phyloP scores from a whole-genome alignment of 2,888 invertebrate species.

The Theodoxus fluviatilis region DNA sequence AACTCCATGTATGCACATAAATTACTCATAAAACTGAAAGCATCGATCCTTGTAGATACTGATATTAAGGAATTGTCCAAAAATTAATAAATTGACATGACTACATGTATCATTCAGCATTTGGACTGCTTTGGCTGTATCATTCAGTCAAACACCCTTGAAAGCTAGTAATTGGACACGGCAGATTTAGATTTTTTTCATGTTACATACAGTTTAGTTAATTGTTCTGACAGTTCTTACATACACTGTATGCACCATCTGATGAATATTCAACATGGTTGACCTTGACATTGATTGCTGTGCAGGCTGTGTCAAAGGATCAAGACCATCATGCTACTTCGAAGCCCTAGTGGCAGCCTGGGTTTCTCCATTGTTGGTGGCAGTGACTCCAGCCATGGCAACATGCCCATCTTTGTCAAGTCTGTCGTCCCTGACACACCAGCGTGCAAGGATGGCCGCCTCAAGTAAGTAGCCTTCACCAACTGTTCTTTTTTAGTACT shows the following conservation, averaged over 20 bases:
- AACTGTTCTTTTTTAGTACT: neutral
- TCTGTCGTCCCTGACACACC: conserved; percentile 67
- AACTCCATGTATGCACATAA: too few species aligned
- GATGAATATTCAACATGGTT: too few species aligned
- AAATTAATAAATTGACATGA: too few species aligned
- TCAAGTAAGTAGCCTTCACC: conserved; percentile 47
- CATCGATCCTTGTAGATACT: too few species aligned
- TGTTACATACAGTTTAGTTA: neutral
- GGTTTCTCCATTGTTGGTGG: conserved; percentile 69
- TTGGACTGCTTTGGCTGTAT: too few species aligned
- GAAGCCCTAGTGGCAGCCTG: conserved; percentile 63
- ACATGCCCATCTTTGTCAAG: conserved; percentile 67
- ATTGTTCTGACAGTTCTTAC: neutral
- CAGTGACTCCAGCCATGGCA: conserved; percentile 63
- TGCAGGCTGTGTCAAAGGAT: conserved; percentile 63
- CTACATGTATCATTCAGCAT: too few species aligned
- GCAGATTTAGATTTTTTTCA: neutral
- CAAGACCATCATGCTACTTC: conserved; percentile 63
- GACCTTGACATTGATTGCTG: conserved; percentile 6
- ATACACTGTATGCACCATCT: neutral
- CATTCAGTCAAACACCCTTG: too few species aligned
- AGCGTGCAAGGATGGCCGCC: conserved; percentile 62
- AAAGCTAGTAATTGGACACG: too few species aligned
- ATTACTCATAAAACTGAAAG: too few species aligned
- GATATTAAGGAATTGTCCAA: too few species aligned